A percentile compares a stretch with the other conserved stretches of the same genome.
Evolutionary conservation across 2,888 invertebrate genomes (phyloP).

Genomic region (Eristalinus aeneus): DNA sequence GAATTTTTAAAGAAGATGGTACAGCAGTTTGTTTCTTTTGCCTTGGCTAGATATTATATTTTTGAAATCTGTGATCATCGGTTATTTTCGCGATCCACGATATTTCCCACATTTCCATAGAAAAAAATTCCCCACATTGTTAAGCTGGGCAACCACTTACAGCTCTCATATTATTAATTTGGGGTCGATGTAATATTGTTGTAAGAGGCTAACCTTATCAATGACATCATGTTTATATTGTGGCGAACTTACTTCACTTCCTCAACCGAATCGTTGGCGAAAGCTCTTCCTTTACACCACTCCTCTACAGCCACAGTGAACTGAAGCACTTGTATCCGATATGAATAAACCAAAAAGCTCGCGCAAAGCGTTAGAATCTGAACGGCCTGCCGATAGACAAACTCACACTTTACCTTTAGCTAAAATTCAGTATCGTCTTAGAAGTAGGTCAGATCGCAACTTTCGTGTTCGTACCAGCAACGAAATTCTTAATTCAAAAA

Average conservation of each 20-base stretch:
- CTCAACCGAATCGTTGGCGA: conserved; percentile 4
- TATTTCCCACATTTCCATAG: too few species aligned
- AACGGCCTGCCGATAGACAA: conserved; percentile 32
- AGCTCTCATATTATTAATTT: neutral
- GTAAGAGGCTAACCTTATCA: conserved; percentile 56
- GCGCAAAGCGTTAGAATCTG: conserved; percentile 32
- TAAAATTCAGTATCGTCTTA: conserved; percentile 54
- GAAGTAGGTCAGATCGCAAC: conserved; percentile 56
- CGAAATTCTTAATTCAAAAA: neutral
- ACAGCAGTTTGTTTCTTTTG: too few species aligned
- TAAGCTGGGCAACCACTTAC: conserved; percentile 17
- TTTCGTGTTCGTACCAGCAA: neutral
- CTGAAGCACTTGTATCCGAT: conserved; percentile 9
- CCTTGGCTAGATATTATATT: too few species aligned
- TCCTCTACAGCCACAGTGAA: neutral
- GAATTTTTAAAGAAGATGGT: too few species aligned
- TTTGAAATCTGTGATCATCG: too few species aligned
- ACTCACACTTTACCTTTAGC: conserved; percentile 25
- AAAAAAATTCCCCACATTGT: too few species aligned
- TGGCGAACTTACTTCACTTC: conserved; percentile 33
- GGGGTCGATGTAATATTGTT: neutral
- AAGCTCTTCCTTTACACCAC: conserved; percentile 35
- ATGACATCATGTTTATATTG: conserved; percentile 64
- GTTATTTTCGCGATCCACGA: too few species aligned
- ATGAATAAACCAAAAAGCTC: conserved; percentile 34